A percentile compares a stretch with the other conserved stretches of the same genome.
Conservation (phyloP, 2,888 invertebrate species). For the Agrotis puta region DNA sequence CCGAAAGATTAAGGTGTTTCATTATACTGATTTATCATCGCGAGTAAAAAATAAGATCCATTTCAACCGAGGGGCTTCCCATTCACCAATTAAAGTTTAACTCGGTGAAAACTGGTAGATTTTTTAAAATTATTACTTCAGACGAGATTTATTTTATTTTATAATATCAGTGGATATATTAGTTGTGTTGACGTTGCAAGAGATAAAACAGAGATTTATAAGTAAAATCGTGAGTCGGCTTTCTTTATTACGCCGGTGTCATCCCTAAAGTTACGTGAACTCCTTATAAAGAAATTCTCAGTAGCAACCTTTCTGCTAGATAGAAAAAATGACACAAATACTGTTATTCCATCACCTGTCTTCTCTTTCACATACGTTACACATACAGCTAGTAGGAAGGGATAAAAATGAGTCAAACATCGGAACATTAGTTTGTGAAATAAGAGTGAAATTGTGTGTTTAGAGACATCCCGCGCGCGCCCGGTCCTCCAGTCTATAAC, state of each 20-base stretch:
- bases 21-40: conserved; percentile 80
- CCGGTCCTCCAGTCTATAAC: conserved; percentile 78
- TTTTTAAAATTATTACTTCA: background rate
- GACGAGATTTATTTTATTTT: background rate
- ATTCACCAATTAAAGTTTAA: conserved; percentile 46
- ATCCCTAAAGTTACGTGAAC: too few species aligned
- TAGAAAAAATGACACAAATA: background rate
- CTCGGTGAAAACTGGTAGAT: conserved; percentile 5
- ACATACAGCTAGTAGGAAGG: background rate
- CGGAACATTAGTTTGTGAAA: conserved; percentile 83
- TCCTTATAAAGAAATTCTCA: too few species aligned
- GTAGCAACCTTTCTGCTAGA: background rate
- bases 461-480: conserved; percentile 80
- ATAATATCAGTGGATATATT: background rate
- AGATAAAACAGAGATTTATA: too few species aligned
- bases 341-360: background rate
- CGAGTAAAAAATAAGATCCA: conserved; percentile 61
- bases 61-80: conserved; percentile 44
- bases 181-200: too few species aligned
- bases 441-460: conserved; percentile 89
- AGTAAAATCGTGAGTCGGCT: too few species aligned
- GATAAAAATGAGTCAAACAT: conserved; percentile 67
- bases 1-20: conserved; percentile 86
- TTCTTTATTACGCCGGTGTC: too few species aligned
- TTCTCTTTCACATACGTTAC: background rate